Evolutionary conservation across 2,888 invertebrate genomes (phyloP), one percentile per base, ranked within the genome.

Genomic region (Dynastes tityus): DNA sequence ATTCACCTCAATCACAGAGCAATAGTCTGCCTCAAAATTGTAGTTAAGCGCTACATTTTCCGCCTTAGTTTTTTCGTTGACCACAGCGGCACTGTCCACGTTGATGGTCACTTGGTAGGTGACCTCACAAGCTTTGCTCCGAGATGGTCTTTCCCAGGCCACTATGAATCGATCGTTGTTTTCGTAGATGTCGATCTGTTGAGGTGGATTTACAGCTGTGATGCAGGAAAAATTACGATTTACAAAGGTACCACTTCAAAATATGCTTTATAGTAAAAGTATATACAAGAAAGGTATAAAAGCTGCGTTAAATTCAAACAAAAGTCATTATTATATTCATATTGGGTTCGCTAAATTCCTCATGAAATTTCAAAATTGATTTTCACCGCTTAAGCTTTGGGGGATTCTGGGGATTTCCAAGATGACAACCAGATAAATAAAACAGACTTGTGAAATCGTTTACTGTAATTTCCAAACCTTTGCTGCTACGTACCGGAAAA

Each of bases 21-120:
- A 64, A 4, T 64, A 64, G 2, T 64, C 64, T 11, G 32, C 64
- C 13, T 64, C 64, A 9, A 64, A 64, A 32, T 64, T n/a, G 9
- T 64, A n/a, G 9, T 5, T 8, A 11, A 64, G 11, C 11, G 1
- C 32, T 2, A 29, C 9, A n/a, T 64, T 64, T 13, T 29, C 37
- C 8, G n/a, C 37, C 2, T 32, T n/a, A 32, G 29, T 29, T 32
- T 5, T 9, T 11, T n/a, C 37, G 3, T 64, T 32, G 27, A 32
- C 32, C 32, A 64, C 32, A 8, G 37, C 29, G 2, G 32, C 29
- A 2, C 64, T 32, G 32, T 64, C 64, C 5, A 65, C 16, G n/a
- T 32, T 29, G 5, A 65, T 65, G 13, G 16, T 40, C 16, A 65
- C 65, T n/a, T 40, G 65, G 8, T 65, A 65, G 2, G 3, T 40